Evolutionary conservation across 2,113 vertebrate genomes (phyloP).

Genomic region (Pagrus major): DNA sequence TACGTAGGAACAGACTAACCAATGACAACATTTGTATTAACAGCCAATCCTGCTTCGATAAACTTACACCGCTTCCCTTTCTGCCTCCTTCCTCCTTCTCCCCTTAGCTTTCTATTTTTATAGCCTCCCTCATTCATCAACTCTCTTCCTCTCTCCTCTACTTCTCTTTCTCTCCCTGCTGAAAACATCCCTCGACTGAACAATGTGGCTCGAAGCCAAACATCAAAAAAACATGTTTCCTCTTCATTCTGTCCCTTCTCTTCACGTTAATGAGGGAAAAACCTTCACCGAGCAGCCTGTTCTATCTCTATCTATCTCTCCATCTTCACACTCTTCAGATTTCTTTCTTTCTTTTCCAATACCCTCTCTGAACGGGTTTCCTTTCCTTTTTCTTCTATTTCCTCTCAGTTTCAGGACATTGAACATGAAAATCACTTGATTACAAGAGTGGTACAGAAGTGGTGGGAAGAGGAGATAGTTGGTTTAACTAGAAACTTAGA

Average conservation of each 20-base stretch:
- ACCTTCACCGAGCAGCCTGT: slow-evolving; percentile 30
- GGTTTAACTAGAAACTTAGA: neutral
- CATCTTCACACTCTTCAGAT: slow-evolving; percentile 36
- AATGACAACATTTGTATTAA: slow-evolving; percentile 59
- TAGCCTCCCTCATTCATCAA: slow-evolving; percentile 68
- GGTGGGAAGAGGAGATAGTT: neutral
- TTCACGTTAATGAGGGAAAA: slow-evolving; percentile 62
- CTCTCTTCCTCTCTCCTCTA: slow-evolving; percentile 39
- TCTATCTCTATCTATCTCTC: slow-evolving; percentile 47
- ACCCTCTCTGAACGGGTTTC: slow-evolving; percentile 15
- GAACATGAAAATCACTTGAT: slow-evolving; percentile 48
- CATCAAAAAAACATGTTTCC: slow-evolving; percentile 57
- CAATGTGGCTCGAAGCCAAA: slow-evolving; percentile 54
- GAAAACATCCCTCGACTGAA: slow-evolving; percentile 61
- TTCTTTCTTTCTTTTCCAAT: slow-evolving; percentile 29
- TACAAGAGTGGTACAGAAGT: neutral
- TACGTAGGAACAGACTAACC: slow-evolving; percentile 33
- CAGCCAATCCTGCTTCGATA: slow-evolving; percentile 43
- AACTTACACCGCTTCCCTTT: slow-evolving; percentile 61
- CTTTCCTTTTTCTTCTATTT: slow-evolving; percentile 28
- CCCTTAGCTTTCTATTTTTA: slow-evolving; percentile 68
- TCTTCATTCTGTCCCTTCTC: slow-evolving; percentile 53
- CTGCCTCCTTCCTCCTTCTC: slow-evolving; percentile 39
- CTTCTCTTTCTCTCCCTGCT: slow-evolving; percentile 31
- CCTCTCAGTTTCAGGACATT: slow-evolving; percentile 35